A percentile compares a stretch with the other conserved stretches of the same genome.
These are phyloP conservation scores for Acrocera orbiculus DNA, from an alignment of 2,888 invertebrate genomes.

Conservation along the genomic window DNA sequence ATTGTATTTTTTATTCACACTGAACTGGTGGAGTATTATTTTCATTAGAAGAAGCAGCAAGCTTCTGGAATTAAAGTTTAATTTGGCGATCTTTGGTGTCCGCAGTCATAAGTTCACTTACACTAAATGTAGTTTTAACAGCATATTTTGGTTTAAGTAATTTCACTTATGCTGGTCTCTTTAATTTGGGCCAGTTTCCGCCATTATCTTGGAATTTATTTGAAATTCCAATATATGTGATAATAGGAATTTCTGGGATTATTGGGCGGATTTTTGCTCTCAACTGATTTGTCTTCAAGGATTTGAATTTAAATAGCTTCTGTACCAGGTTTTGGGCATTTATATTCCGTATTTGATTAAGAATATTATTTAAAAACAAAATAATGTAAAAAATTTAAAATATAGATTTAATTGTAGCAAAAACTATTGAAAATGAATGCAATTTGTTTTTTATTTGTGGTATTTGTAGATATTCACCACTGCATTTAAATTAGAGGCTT, in stretches of 20 bases:
- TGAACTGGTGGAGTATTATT: slow-evolving; percentile 93
- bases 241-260: slow-evolving; percentile 81
- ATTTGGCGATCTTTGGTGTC: slow-evolving; percentile 97
- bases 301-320: no score
- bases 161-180: slow-evolving; percentile 41
- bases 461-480: no score
- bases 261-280: slow-evolving; percentile 81
- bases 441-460: no score
- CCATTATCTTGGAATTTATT: slow-evolving; percentile 58
- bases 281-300: no score
- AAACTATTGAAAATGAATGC: no score
- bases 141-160: slow-evolving; percentile 55
- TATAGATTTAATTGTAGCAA: no score
- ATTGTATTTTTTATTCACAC: no score
- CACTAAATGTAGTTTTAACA: slow-evolving; percentile 73
- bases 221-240: slow-evolving; percentile 73
- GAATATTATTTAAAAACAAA: no score
- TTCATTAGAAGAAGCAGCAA: slow-evolving; percentile 93
- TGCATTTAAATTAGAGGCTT: no score
- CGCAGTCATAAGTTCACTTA: slow-evolving; percentile 88
- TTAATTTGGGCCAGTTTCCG: slow-evolving; percentile 93
- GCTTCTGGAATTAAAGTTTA: slow-evolving; percentile 94
- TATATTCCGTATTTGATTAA: no score
- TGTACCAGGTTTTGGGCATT: no score
- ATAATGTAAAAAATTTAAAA: no score